phyloP scores from a whole-genome alignment of 2,888 invertebrate genomes.

The Junonia oenone region DNA sequence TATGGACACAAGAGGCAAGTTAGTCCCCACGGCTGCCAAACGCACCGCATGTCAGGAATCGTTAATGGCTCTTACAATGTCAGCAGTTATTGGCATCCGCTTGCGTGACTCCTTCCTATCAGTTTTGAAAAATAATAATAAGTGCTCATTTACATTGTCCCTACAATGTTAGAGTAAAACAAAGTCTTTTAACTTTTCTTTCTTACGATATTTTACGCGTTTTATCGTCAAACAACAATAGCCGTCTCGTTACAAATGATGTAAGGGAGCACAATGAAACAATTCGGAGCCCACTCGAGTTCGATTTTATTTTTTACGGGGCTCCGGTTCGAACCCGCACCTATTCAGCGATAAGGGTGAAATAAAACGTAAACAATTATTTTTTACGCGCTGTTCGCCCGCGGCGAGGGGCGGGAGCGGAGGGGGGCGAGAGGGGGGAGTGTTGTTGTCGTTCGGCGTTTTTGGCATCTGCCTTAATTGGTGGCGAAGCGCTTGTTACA shows the following conservation, averaged over 20 bases:
- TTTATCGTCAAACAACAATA: not conserved
- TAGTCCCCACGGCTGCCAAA: too few relatives aligned
- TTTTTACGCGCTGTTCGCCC: conserved; percentile 18
- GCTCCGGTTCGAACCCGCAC: conserved; percentile 10
- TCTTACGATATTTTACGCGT: not conserved
- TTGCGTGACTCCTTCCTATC: not conserved
- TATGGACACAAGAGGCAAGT: too few relatives aligned
- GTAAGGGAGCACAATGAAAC: not conserved
- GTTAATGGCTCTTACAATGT: not conserved
- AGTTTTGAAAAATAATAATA: not conserved
- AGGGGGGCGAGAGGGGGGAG: not conserved
- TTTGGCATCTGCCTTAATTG: conserved; percentile 28
- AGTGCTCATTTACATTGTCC: not conserved
- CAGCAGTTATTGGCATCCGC: not conserved
- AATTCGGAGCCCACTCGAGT: conserved; percentile 2
- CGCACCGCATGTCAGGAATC: not conserved
- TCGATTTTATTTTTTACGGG: conserved; percentile 15
- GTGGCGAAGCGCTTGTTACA: conserved; percentile 23
- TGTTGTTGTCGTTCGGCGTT: conserved; percentile 14
- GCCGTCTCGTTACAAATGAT: not conserved
- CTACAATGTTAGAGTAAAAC: not conserved
- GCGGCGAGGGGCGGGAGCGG: not conserved
- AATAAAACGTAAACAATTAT: conserved; percentile 28
- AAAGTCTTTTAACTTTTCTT: not conserved
- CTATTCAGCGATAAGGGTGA: conserved; percentile 23